These are phyloP conservation scores for Lissocephala sabroskyi DNA, from an alignment of 2,888 invertebrate species.

Conservation along the genomic window DNA sequence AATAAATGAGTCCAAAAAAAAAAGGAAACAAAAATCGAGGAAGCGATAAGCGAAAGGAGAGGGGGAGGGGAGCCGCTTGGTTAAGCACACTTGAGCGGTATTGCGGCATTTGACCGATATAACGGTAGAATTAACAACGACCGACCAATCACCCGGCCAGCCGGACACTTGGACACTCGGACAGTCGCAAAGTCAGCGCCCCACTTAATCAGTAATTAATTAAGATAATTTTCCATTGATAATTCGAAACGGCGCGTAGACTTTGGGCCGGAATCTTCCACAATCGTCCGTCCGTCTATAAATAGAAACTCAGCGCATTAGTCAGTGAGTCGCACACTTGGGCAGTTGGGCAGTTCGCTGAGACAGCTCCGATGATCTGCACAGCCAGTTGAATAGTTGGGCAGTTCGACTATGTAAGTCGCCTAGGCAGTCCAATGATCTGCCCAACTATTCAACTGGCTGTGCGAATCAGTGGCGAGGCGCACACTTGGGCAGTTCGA, in stretches of 20 bases:
- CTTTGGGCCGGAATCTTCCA: no score
- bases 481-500: no score
- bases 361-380: no score
- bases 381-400: no score
- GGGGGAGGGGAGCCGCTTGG: slow-evolving; percentile 8
- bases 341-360: no score
- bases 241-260: slow-evolving; percentile 29
- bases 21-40: not conserved
- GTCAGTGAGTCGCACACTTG: no score
- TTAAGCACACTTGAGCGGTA: slow-evolving; percentile 53
- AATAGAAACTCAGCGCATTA: no score
- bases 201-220: slow-evolving; percentile 53
- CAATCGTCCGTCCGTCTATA: no score
- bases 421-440: no score
- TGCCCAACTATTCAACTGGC: no score
- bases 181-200: not conserved
- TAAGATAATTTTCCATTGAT: slow-evolving; percentile 57
- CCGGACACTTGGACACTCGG: slow-evolving; percentile 1
- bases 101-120: slow-evolving; percentile 63
- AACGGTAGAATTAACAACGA: slow-evolving; percentile 28
- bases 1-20: slow-evolving; percentile 45
- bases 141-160: slow-evolving; percentile 30
- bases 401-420: no score
- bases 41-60: slow-evolving; percentile 38
- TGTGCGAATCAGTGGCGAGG: no score